Base-by-base conservation (phyloP, 2,113 vertebrate genomes). In the Deroptyus accipitrinus region DNA sequence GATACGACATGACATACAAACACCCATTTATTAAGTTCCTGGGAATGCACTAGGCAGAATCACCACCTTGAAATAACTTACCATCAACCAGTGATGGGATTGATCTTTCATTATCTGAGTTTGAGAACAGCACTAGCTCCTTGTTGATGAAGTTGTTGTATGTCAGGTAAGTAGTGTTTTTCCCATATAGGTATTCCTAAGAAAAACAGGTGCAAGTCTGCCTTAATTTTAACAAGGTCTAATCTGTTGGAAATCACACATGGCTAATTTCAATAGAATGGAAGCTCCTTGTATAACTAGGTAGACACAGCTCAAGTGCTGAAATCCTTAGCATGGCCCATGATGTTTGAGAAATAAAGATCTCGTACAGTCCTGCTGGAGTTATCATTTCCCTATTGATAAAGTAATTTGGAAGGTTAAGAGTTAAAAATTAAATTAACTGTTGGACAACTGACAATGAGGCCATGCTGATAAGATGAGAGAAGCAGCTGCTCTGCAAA, bases 121-220 rank as follows among this genome's bases (percentile, higher is more conserved):
- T 99, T 83, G 99, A 99, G 98, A 99, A 99, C 42, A 99, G 98
- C 31, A 99, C 99, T 83, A 99, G 97, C 95, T 99, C 99, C 95
- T 99, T 99, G 98, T 99, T 99, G 97, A 99, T 98, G 94, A 99
- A 99, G 89, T 99, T 98, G 19, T 99, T 99, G 96, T 99, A 99
- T 4, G 99, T 98, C 92, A 99, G 98, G 22, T 97, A 98, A 61
- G 82, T 97, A 4, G 98, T 99, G 68, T 97, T 16, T 95, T 99
- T 98, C 37, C 99, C 99, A 30, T 99, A 99, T 17, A 99, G 96
- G 94, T 99, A 99, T 48, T 99, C 99, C 99, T 99, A 57, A 64
- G 75, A 79, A 54, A 97, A n/a, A 88, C 25, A 92, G 18, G 46
- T 25, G 62, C 7, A 88, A 92, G 74, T 90, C 10, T 67, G n/a